Base-by-base conservation (phyloP, 1,140 invertebrate species). In the Ectropis grisescens region DNA sequence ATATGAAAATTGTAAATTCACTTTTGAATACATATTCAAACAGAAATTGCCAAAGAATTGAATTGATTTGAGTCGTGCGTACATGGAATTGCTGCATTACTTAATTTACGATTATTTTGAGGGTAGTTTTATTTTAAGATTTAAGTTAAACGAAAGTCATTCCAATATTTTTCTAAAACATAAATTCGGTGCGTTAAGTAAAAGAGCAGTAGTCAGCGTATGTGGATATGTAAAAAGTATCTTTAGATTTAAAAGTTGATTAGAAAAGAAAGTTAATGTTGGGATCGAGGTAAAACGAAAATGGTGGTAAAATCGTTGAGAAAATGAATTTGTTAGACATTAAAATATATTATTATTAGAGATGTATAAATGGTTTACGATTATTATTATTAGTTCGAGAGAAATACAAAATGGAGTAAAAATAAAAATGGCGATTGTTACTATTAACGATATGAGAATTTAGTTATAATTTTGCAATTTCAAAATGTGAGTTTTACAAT, bases 401-500 rank as follows among this genome's bases (percentile, higher is more conserved):
- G 67, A 64, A 72, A 60, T 55, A 71, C 56, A 67, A 58, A 57
- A 58, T 54, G 56, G 50, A 47, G 49, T 37, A 35, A 54, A 60
- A 62, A 56, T 65, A 54, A 61, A 74, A 67, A 61, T 61, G 67
- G 62, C 70, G 68, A 70, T 78, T 80, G 71, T 80, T 80, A 80
- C 65, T 80, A 76, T 72, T 74, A 68, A 74, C 69, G 70, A 72
- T 75, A 80, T 76, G 71, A 78, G 70, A 80, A 76, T 78, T 78
- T 78, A 80, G 75, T 78, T 75, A 75, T 80, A 80, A 80, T 78
- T 80, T 80, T 80, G 75, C 72, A 80, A 70, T 78, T 80, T 80
- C 75, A 80, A 80, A 80, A 78, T 80, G 75, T 80, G 75, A 76
- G 75, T 80, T 80, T 80, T 80, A 80, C 75, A 80, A 80, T 80